Evolutionary conservation across 2,888 invertebrate species (phyloP).

Genomic region (Ramazzottius varieornatus): DNA sequence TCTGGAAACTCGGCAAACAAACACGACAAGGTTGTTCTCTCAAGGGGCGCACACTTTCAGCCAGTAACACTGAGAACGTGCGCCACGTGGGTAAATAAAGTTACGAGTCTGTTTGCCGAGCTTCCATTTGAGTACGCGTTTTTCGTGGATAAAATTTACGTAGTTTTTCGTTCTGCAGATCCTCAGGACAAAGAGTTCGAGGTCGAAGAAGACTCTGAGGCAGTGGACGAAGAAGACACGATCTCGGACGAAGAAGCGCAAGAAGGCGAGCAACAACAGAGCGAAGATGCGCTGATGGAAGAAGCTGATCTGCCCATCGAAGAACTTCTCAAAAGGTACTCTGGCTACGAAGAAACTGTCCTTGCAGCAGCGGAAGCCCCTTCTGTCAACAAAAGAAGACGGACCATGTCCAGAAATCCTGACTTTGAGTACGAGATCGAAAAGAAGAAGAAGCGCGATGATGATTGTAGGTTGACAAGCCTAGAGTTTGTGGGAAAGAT

Average conservation of each 20-base stretch:
- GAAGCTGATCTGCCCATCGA: not conserved
- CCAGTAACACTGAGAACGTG: too few species aligned
- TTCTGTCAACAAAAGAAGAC: not conserved
- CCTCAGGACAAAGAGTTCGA: slow-evolving; percentile 1
- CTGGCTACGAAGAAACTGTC: not conserved
- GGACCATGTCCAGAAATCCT: not conserved
- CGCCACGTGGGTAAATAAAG: too few species aligned
- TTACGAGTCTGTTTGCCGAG: too few species aligned
- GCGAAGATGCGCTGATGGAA: not conserved
- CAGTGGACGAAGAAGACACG: slow-evolving; percentile 5
- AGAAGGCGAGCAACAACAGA: not conserved
- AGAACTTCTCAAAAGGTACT: not conserved
- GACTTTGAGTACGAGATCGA: not conserved
- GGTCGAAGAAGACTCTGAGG: slow-evolving; percentile 1
- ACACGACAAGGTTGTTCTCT: too few species aligned
- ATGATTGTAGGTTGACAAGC: slow-evolving; percentile 1
- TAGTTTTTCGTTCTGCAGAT: not conserved
- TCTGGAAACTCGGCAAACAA: too few species aligned
- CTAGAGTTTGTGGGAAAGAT: too few species aligned
- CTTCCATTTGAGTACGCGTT: too few species aligned
- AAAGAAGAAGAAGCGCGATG: not conserved
- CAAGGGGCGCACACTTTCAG: too few species aligned
- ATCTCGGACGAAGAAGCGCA: not conserved
- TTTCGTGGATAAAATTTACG: too few species aligned
- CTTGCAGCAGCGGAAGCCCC: not conserved